Evolutionary conservation across 1,140 invertebrate species (phyloP), one percentile per base, ranked within the genome.

Genomic region (Formica selysi): DNA sequence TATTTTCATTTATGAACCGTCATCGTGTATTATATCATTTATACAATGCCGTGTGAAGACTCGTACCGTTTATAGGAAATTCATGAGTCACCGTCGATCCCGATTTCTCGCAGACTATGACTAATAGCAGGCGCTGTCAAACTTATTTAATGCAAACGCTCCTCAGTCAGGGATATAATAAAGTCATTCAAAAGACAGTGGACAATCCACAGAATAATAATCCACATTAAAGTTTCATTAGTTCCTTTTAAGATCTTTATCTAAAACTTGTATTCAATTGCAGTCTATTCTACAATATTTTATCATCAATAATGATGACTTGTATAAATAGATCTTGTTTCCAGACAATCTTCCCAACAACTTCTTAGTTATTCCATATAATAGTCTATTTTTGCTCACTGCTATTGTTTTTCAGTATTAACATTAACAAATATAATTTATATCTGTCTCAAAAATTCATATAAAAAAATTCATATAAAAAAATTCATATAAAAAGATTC

Each of bases 11-110:
- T 10, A 57, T 70, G 68, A 85, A 83, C 80, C 85, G 76, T 89
- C 80, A 89, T 68, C 64, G 65, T 59, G n/a, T 22, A 62, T 86
- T 86, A 86, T 81, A 89, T 38, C 64, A 29, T 65, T 48, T 62
- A 41, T 68, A 59, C 13, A 22, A 57, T 38, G 54, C 48, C 59
- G 51, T 48, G 41, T 51, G 16, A 11, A 44, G 16, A 32, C 36
- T 41, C 2, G 51, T 26, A 36, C 13, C 54, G 74, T 88, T 80
- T 32, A 71, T 85, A 68, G 62, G 38, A 79, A 79, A 79, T 36
- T 59, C 13, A 38, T 68, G 74, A 85, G 74, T 80, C 83, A 79
- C 38, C 48, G 62, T 80, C 68, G 64, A 80, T 80, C 62, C 22
- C 26, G 38, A 83, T 54, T 83, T 83, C 44, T 57, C 67, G 38